These are phyloP conservation scores for Sinocyclocheilus anshuiensis DNA, from an alignment of 2,113 vertebrate genomes.

Conservation along the genomic window DNA sequence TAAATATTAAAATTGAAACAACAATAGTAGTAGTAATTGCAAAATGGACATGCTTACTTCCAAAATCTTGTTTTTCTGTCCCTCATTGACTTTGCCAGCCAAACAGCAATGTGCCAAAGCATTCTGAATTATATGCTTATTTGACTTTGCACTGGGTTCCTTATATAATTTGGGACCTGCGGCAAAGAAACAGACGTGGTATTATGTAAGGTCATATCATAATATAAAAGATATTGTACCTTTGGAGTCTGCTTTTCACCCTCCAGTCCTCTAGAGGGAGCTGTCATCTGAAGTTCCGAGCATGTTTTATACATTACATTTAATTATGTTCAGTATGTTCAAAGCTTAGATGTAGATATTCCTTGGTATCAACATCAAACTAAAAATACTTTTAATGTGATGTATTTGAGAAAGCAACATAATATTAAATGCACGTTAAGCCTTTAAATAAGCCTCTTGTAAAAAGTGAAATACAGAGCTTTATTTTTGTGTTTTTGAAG, in stretches of 20 bases:
- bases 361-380: neutral
- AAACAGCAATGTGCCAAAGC: conserved; percentile 75
- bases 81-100: conserved; percentile 38
- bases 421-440: neutral
- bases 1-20: no score
- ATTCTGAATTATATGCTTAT: conserved; percentile 98
- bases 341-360: neutral
- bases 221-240: neutral
- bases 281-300: neutral
- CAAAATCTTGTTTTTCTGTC: conserved; percentile 96
- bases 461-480: neutral
- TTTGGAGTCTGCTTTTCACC: neutral
- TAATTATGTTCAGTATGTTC: neutral
- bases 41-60: conserved; percentile 80
- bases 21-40: neutral
- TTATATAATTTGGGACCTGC: conserved; percentile 97
- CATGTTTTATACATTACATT: neutral
- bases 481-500: neutral
- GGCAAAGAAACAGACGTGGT: neutral
- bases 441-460: neutral
- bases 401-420: neutral
- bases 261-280: conserved; percentile 2
- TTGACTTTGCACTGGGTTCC: conserved; percentile 98
- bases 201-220: neutral
- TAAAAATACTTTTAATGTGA: neutral